These are phyloP conservation scores for Seriola dumerili DNA, from an alignment of 2,113 vertebrate species.

Conservation along the genomic window DNA sequence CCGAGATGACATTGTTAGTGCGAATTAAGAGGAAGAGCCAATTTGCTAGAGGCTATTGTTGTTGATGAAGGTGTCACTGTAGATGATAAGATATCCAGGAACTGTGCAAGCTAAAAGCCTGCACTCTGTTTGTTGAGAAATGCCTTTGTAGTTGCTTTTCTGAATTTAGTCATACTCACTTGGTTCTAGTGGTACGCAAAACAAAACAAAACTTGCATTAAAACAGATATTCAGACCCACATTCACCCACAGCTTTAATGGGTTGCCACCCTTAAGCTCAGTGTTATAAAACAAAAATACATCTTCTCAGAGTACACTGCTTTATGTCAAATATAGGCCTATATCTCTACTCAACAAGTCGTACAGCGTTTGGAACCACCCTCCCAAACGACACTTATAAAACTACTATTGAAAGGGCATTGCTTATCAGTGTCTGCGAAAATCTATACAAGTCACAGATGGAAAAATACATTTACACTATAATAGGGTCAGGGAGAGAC, in stretches of 20 bases:
- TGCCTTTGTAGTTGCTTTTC: no score
- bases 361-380: background rate
- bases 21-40: background rate
- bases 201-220: background rate
- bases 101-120: background rate
- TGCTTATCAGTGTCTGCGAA: background rate
- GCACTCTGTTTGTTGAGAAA: background rate
- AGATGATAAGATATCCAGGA: background rate
- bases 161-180: background rate
- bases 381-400: background rate
- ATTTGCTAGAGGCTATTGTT: background rate
- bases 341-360: background rate
- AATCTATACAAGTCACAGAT: no score
- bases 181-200: no score
- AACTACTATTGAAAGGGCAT: no score
- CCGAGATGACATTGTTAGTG: background rate
- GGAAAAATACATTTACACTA: no score
- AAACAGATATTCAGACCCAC: background rate
- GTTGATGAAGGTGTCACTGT: background rate
- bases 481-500: background rate
- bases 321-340: background rate
- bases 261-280: background rate
- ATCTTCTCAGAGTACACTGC: background rate
- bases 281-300: no score
- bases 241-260: background rate